Conservation (phyloP, 2,113 vertebrate genomes). For the Hypomesus transpacificus region DNA sequence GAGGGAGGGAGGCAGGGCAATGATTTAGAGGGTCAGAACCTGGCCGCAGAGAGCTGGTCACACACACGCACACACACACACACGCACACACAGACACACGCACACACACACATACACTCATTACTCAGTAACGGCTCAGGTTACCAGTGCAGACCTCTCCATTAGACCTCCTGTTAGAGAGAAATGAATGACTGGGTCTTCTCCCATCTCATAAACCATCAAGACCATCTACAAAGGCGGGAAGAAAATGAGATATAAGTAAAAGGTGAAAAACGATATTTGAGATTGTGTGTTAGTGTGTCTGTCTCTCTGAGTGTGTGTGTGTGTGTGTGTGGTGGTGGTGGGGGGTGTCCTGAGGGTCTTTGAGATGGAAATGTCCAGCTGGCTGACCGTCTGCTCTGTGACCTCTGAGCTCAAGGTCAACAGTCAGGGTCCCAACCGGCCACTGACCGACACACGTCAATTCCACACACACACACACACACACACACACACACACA, state of each 20-base stretch:
- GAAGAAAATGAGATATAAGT: conserved; percentile 70
- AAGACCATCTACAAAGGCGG: conserved; percentile 59
- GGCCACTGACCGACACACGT: conserved; percentile 51
- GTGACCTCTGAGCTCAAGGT: conserved; percentile 93
- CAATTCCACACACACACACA: background rate
- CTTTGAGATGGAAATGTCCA: conserved; percentile 99
- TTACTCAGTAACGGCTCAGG: conserved; percentile 79
- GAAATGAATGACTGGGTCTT: conserved; percentile 78
- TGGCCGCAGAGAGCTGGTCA: conserved; percentile 71
- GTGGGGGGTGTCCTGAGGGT: conserved; percentile 40
- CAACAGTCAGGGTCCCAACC: conserved; percentile 80
- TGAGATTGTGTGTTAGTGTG: background rate
- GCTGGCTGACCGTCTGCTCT: conserved; percentile 96
- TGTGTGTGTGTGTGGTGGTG: conserved; percentile 18
- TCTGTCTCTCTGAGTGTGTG: conserved; percentile 17
- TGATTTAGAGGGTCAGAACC: conserved; percentile 81
- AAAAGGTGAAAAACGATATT: conserved; percentile 61
- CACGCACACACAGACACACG: conserved; percentile 25
- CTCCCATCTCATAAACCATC: conserved; percentile 78
- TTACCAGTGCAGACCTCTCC: conserved; percentile 76
- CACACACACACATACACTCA: conserved; percentile 34
- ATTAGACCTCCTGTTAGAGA: conserved; percentile 73
- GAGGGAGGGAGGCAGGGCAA: conserved; percentile 67
- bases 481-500: conserved; percentile 18
- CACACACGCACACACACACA: conserved; percentile 25